These are phyloP conservation scores for Pristis pectinata DNA, from an alignment of 2,797 vertebrate genomes.

Conservation along the genomic window DNA sequence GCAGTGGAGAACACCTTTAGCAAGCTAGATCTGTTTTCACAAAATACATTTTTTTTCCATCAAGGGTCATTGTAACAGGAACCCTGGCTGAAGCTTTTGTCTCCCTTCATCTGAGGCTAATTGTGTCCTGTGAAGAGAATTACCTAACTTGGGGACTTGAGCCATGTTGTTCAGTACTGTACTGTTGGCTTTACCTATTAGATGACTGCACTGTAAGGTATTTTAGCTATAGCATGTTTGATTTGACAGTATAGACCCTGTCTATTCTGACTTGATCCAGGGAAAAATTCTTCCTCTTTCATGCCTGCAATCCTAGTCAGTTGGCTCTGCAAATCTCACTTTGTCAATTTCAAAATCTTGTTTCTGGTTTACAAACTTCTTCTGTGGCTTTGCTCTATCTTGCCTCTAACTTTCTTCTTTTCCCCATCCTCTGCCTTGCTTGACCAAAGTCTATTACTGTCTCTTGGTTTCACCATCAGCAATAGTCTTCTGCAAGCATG, in stretches of 20 bases:
- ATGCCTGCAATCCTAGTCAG: neutral
- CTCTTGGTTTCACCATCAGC: neutral
- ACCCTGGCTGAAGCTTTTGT: too few relatives aligned
- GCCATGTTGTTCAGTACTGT: neutral
- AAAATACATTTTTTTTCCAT: neutral
- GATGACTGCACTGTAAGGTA: neutral
- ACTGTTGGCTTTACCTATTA: neutral
- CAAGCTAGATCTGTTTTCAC: neutral
- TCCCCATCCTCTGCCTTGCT: neutral
- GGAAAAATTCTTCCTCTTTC: neutral
- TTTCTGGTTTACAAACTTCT: neutral
- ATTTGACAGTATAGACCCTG: neutral
- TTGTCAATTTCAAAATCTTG: neutral
- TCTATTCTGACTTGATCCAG: neutral
- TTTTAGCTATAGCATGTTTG: neutral
- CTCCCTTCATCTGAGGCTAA: too few relatives aligned
- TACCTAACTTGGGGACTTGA: too few relatives aligned
- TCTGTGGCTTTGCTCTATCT: neutral
- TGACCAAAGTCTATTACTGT: neutral
- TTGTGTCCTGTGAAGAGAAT: too few relatives aligned
- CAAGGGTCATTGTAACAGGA: neutral
- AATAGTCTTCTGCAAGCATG: neutral
- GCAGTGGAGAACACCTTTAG: neutral
- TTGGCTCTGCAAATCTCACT: neutral
- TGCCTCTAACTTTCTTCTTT: neutral